Evolutionary conservation across 2,113 vertebrate genomes (phyloP), one percentile per base, ranked within the genome.

Genomic region (Mus spicilegus): DNA sequence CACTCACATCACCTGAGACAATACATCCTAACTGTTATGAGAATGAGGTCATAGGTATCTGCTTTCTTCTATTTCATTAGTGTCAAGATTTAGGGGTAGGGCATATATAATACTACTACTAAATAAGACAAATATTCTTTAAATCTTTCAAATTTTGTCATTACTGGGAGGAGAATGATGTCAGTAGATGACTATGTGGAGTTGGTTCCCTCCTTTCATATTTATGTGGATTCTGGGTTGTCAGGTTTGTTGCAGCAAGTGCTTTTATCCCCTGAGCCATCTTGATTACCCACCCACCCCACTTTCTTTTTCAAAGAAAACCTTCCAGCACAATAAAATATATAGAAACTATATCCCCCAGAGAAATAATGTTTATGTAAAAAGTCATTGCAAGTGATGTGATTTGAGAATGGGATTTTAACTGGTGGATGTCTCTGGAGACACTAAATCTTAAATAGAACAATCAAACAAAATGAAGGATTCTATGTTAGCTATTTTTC

Each of bases 301-400:
- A 7, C 6, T 16, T 22, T 39, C 76, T 69, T 36, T n/a, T 7
- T 3, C 1, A 65, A 94, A 86, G 54, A 33, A 33, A n/a, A 51
- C 84, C 84, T 69, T 7, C 11, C 54, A 56, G 12, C 24, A 88
- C 7, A 69, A 82, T 58, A 77, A 49, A 51, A 36, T 46, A 75
- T 69, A 17, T 49, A 65, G 73, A 89, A 56, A 93, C 36, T 82
- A 4, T 56, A 12, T 90, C 2, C 76, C 56, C 30, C 20, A 87
- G 46, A 77, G 84, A 80, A 86, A 75, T 72, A 56, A 42, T 75
- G n/a, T 33, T 20, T 33, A 4, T 61, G 2, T 33, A 46, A n/a
- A 94, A 95, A 96, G 72, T 65, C n/a, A 77, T 88, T 86, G 17
- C 49, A 39, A n/a, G 73, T 72, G 12, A 78, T 54, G 80, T 67